Conservation (phyloP, 2,113 vertebrate genomes). For the Poeciliopsis occidentalis region DNA sequence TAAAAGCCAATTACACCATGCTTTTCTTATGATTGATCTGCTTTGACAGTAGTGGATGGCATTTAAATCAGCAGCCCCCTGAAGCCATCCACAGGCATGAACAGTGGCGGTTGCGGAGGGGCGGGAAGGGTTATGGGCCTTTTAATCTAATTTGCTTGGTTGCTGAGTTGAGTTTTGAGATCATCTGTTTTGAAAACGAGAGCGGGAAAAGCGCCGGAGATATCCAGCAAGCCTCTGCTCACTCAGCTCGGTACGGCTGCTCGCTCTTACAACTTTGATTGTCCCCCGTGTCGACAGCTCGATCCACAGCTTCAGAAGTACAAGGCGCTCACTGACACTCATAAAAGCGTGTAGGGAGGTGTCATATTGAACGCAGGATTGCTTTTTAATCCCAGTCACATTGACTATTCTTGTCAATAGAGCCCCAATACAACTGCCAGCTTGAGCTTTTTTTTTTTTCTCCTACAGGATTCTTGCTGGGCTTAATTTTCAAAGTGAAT, state of each 20-base stretch:
- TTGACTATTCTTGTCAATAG: constrained; percentile 84
- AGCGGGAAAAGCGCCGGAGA: constrained; percentile 63
- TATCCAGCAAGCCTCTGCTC: constrained; percentile 75
- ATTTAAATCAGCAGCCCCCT: constrained; percentile 77
- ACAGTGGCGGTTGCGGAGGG: constrained; percentile 64
- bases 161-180: constrained; percentile 82
- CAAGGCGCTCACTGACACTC: constrained; percentile 73
- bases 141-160: constrained; percentile 83
- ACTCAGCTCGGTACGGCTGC: constrained; percentile 77
- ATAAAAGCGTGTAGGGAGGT: constrained; percentile 80
- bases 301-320: constrained; percentile 78
- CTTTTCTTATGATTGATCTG: constrained; percentile 77
- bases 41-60: constrained; percentile 76
- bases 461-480: constrained; percentile 79
- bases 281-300: constrained; percentile 78
- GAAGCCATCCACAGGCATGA: constrained; percentile 74
- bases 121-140: constrained; percentile 69
- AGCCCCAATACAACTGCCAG: constrained; percentile 82
- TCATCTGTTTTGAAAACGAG: constrained; percentile 80
- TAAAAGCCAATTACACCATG: constrained; percentile 82
- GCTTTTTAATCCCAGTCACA: constrained; percentile 84
- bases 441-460: constrained; percentile 77
- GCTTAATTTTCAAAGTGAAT: constrained; percentile 85
- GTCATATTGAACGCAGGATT: constrained; percentile 81
- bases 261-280: constrained; percentile 78